Base-by-base conservation (phyloP, 37 sponge, comb jelly and placozoan species). In the Haliclona indistincta region DNA sequence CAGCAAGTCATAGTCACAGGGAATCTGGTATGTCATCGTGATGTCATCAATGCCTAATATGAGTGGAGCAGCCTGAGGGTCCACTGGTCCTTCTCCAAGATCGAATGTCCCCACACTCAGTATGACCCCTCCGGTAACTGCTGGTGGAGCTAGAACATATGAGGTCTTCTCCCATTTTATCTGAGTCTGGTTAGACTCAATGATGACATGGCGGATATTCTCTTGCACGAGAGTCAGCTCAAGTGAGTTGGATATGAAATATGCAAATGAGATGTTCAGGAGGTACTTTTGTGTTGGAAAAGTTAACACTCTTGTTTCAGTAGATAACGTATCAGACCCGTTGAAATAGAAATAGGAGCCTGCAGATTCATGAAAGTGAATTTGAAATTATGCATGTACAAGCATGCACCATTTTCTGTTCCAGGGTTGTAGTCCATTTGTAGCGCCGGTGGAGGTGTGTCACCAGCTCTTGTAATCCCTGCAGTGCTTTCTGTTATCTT, bases 1-100 rank as follows among this genome's bases (percentile, higher is more conserved):
- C 34, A 86, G 81, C 28, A 5, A 36, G 43, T 80, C 70, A 74
- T 67, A 86, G 75, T 86, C 64, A 80, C 87, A 86, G 0, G 87
- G 81, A 17, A 86, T 70, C 56, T 73, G 69, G 38, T 71, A 86
- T 29, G 80, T 80, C 43, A 86, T 36, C 7, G 41, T 68, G 28
- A 86, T 38, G 33, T 80, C 54, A 69, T 80, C 87, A 22, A 86
- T 6, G 1, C 63, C 87, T 3, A 77, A n/a, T 52, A 71, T 64
- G 0, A 74, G 19, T 19, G 11, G 29, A 10, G 36, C 56, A 1
- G n/a, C 25, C 7, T 25, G 3, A 7, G 47, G 25, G 45, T 78
- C 80, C 2, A 17, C 19, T 22, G 38, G 41, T 32, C 73, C 79
- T 54, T 72, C 79, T 54, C 79, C 74, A 2, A 78, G 39, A 7